Evolutionary conservation across 2,113 vertebrate genomes (phyloP), one percentile per base, ranked within the genome.

Genomic region (Taxidea taxus): DNA sequence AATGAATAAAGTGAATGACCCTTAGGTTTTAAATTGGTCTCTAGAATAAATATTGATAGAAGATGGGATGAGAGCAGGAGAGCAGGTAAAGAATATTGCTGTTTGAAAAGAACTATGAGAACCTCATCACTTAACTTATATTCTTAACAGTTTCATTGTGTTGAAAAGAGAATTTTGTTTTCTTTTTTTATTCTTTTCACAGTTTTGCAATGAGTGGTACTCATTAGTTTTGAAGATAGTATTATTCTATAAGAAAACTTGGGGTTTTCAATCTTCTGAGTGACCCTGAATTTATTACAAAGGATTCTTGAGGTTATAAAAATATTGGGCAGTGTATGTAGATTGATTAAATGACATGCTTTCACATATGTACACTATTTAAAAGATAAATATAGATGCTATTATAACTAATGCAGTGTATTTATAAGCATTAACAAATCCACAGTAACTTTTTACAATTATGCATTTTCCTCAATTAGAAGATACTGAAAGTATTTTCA

Each of bases 1-100:
- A 96, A 97, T 89, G 78, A 93, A 86, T 96, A 95, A 94, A 96
- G 92, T 68, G 39, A 86, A 96, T 62, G 92, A 88, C 90, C n/a
- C 11, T 82, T 27, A 62, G 75, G 70, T 93, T 96, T 94, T 82
- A 83, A 96, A 94, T 97, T 96, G 60, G 51, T 62, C 51, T 72
- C 72, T 86, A 78, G 83, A 97, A 91, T 85, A 97, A 97, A 95
- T 86, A 95, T 82, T 95, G 87, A 80, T 90, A 75, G 49, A 86
- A 96, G 80, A 85, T 87, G 68, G 68, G 29, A 70, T 68, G 42
- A 96, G 78, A 60, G 14, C 60, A 72, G 72, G 42, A 70, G n/a
- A 94, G 31, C 42, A 95, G 77, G 84, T 91, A 74, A 83, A 93
- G 68, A 94, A 90, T 74, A 83, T 68, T 95, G 54, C 18, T 56